Conservation (phyloP, 2,113 vertebrate species). For the Entosphenus tridentatus region DNA sequence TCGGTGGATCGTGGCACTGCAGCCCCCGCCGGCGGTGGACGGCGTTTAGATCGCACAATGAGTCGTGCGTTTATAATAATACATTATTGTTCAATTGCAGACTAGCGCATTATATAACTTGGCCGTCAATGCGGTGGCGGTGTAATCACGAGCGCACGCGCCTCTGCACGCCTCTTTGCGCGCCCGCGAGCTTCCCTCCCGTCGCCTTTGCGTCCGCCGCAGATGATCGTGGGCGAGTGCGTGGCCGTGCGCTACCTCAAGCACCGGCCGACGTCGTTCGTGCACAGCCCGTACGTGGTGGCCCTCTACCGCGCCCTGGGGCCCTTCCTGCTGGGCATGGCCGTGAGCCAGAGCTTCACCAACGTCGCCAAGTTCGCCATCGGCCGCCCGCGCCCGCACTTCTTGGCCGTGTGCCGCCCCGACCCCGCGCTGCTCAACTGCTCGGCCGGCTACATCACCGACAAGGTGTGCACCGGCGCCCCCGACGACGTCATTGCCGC, state of each 20-base stretch:
- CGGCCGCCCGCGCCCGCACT: constrained; percentile 83
- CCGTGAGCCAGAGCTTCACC: constrained; percentile 90
- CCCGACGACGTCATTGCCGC: constrained; percentile 62
- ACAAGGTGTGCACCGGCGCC: constrained; percentile 39
- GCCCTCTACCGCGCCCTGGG: constrained; percentile 88
- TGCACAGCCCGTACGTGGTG: constrained; percentile 70
- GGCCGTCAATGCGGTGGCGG: too few species aligned
- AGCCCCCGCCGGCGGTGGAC: too few species aligned
- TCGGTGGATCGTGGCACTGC: too few species aligned
- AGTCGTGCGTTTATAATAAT: too few species aligned
- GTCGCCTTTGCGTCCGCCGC: not conserved
- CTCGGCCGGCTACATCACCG: constrained; percentile 53
- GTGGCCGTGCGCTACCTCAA: constrained; percentile 71
- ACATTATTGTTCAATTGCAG: too few species aligned
- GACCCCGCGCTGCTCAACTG: constrained; percentile 58
- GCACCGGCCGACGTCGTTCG: constrained; percentile 55
- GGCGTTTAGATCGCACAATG: too few species aligned
- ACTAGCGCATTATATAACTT: too few species aligned
- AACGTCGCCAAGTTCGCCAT: constrained; percentile 96
- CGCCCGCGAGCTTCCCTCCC: too few species aligned
- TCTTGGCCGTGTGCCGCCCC: constrained; percentile 48
- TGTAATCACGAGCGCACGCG: too few species aligned
- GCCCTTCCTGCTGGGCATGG: constrained; percentile 80
- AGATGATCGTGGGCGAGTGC: constrained; percentile 88
- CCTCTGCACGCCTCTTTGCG: too few species aligned